Base-by-base conservation (phyloP, 1,140 invertebrate genomes). In the Macrosteles quadrilineatus region DNA sequence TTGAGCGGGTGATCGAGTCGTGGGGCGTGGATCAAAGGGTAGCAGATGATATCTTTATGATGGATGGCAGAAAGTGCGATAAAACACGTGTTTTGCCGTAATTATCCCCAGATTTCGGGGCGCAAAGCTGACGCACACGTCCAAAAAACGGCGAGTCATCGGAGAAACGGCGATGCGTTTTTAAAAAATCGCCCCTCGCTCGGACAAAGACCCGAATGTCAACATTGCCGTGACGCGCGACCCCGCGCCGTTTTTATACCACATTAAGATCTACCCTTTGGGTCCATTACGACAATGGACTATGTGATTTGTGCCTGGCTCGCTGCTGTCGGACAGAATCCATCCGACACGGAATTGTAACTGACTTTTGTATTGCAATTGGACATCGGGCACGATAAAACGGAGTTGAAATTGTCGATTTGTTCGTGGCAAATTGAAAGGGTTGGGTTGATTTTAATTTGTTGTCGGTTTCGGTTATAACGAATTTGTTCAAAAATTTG, bases 81-180 rank as follows among this genome's bases (percentile, higher is more conserved):
- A 50, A 59, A 59, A 59, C 55, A 59, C 55, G 55, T 59, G 55
- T 59, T 59, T 59, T 59, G 14, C 55, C 55, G 55, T 59, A 59
- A 59, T 59, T 30, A 59, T 59, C 55, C 55, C 55, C 21, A 29
- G 27, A 30, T 27, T 59, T 27, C 21, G 55, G 9, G 55, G 23
- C 21, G 21, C 11, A 11, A 27, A 59, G 23, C 14, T 25, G 47
- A n/a, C 4, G 3, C 14, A 17, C 14, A 4, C 14, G 14, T 25
- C 14, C 23, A 59, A 59, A 59, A 59, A 59, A 29, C 55, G 55
- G 21, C 55, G 21, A 25, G 55, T 59, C 55, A 59, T 59, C 55
- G 55, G 27, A 9, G 23, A 27, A 53, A 9, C 25, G 55, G 55
- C 6, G 55, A 59, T 9, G 25, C 55, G 23, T 59, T 59, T 59